Evolutionary conservation across 2,888 invertebrate genomes (phyloP).

Genomic region (Meteorus colon): DNA sequence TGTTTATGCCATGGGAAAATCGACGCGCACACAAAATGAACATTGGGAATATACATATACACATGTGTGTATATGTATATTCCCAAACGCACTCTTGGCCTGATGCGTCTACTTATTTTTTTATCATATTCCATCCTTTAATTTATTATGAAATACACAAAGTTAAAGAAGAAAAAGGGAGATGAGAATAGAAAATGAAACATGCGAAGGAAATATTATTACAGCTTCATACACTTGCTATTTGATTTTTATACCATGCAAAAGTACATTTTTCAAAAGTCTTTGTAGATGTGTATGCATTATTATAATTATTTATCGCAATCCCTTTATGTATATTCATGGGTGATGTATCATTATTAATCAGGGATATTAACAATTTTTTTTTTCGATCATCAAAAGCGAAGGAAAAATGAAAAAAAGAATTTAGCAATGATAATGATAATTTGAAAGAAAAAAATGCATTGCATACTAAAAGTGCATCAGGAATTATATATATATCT

Average conservation of each 20-base stretch:
- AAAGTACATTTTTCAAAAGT: background rate
- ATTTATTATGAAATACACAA: conserved; percentile 32
- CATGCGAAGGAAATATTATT: conserved; percentile 1
- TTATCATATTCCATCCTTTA: conserved; percentile 32
- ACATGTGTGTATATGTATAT: conserved; percentile 34
- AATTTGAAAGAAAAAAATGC: conserved; percentile 19
- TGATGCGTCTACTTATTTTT: background rate
- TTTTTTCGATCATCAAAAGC: no score
- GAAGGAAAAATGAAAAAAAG: no score
- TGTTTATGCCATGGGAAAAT: conserved; percentile 73
- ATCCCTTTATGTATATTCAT: background rate
- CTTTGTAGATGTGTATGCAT: background rate
- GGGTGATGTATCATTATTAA: background rate
- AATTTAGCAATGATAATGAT: background rate
- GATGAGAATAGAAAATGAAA: background rate
- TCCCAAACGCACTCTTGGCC: conserved; percentile 26
- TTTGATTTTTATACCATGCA: background rate
- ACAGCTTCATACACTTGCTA: conserved; percentile 7
- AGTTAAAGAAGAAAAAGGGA: background rate
- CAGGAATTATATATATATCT: background rate
- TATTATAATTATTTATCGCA: background rate
- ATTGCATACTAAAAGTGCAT: conserved; percentile 19
- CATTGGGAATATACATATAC: no score
- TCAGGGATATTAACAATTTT: background rate
- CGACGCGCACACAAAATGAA: conserved; percentile 43